A percentile compares a stretch with the other conserved stretches of the same genome.
Conservation (phyloP, 2,888 invertebrate species). For the Cryptocephalus primarius region DNA sequence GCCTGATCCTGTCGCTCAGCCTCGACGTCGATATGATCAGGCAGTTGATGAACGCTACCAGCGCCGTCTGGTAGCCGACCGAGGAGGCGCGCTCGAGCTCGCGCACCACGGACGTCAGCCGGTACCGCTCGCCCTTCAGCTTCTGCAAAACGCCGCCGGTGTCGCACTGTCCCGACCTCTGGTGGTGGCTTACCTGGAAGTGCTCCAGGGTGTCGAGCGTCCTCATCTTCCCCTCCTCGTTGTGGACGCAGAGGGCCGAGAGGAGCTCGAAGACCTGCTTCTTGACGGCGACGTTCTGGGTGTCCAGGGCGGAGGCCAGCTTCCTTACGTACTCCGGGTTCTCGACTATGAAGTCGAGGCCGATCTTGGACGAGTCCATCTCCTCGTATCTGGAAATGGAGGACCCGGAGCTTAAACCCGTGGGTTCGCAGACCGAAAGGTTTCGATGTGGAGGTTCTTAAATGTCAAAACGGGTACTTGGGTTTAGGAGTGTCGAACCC, state of each 20-base stretch:
- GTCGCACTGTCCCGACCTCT: background rate
- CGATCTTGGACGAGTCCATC: conserved; percentile 78
- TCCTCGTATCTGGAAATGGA: background rate
- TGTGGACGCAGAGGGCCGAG: conserved; percentile 90
- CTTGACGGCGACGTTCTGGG: conserved; percentile 82
- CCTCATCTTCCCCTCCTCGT: conserved; percentile 75
- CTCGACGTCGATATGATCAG: conserved; percentile 84
- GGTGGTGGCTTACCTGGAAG: conserved; percentile 60
- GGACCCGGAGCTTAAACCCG: too few species aligned
- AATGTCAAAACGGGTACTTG: too few species aligned
- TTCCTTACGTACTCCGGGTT: conserved; percentile 86
- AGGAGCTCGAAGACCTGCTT: conserved; percentile 94
- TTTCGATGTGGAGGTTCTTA: too few species aligned
- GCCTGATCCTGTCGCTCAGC: conserved; percentile 74
- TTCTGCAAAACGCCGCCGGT: conserved; percentile 44
- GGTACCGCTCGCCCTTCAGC: conserved; percentile 77
- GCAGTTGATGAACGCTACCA: conserved; percentile 92
- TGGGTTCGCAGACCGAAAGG: too few species aligned
- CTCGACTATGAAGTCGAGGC: conserved; percentile 89
- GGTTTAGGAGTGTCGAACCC: too few species aligned
- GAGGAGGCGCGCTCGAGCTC: conserved; percentile 74
- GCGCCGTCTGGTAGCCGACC: conserved; percentile 81
- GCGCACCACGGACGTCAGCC: conserved; percentile 77
- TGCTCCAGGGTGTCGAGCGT: conserved; percentile 84
- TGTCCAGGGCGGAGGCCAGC: conserved; percentile 85